Evolutionary conservation across 2,113 vertebrate genomes (phyloP), one percentile per base, ranked within the genome.

Genomic region (Tragelaphus strepsiceros): DNA sequence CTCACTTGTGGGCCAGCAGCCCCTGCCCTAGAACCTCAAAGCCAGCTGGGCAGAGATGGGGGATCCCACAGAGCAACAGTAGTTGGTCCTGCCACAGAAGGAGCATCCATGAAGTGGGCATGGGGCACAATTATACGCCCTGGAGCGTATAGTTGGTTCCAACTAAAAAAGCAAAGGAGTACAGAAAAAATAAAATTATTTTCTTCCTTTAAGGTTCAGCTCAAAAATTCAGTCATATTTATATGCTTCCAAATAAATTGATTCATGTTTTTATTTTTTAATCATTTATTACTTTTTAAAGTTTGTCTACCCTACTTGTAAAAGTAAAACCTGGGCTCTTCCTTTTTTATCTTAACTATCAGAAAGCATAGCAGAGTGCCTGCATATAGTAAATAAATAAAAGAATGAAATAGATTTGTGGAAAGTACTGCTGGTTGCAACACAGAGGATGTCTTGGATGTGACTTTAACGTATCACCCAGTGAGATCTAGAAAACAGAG

Each of bases 271-370:
- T n/a, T 93, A 78, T 95, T 87, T 49, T 90, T 97, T 54, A 46
- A 94, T 85, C 94, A 6, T 88, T 91, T 56, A 53, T 88, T 90
- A 30, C 62, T 86, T 89, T 94, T 88, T 21, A 59, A 94, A 96
- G 17, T 86, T 86, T 88, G 7, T 88, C 19, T 83, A n/a, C 2
- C 6, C 16, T 46, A 13, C 9, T 67, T 93, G 28, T 17, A 46
- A 67, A 88, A 84, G 35, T 58, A 71, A 64, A 95, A 16, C 61
- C 28, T 78, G 3, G 7, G 9, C 39, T 89, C 39, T 88, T 97
- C 6, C 12, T 82, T 93, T 89, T 95, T 80, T 26, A 92, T 88
- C 59, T 85, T 85, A 92, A 58, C 5, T n/a, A 43, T 43, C 12
- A 43, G 53, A 88, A 89, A 86, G 43, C 35, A 93, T 39, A 51